Percentiles rank a stretch among this genome's conserved stretches.
phyloP scores from a whole-genome alignment of 2,888 invertebrate species.

The Urechis unicinctus region DNA sequence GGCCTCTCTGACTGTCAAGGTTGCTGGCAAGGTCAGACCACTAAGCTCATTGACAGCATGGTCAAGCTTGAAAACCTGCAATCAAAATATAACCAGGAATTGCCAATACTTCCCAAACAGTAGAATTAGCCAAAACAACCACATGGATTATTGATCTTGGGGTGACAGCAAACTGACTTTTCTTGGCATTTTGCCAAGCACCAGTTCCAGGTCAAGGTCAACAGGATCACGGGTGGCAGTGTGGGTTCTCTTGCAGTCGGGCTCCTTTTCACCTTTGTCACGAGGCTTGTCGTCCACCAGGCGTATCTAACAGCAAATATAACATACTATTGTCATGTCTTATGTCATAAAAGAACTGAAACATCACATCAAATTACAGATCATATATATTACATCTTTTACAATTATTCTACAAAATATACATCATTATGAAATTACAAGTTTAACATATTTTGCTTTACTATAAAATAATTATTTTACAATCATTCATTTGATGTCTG shows the following conservation, averaged over 20 bases:
- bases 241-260: slow-evolving; percentile 6
- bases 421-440: too few species aligned
- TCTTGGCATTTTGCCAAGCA: slow-evolving; percentile 79
- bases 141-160: too few species aligned
- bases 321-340: too few species aligned
- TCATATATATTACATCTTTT: too few species aligned
- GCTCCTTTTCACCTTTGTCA: slow-evolving; percentile 52
- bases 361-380: too few species aligned
- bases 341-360: too few species aligned
- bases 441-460: too few species aligned
- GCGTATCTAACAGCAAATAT: too few species aligned
- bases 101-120: background rate
- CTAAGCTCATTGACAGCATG: slow-evolving; percentile 53
- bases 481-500: too few species aligned
- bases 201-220: slow-evolving; percentile 79
- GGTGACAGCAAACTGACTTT: slow-evolving; percentile 61
- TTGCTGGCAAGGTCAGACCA: slow-evolving; percentile 53
- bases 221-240: slow-evolving; percentile 59
- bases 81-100: background rate
- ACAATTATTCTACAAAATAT: too few species aligned
- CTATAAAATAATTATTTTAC: too few species aligned
- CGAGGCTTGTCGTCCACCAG: slow-evolving; percentile 1
- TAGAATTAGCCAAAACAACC: background rate
- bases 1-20: slow-evolving; percentile 62
- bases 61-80: slow-evolving; percentile 61